Evolutionary conservation across 2,113 vertebrate species (phyloP), one percentile per base, ranked within the genome.

Genomic region (Ia io): DNA sequence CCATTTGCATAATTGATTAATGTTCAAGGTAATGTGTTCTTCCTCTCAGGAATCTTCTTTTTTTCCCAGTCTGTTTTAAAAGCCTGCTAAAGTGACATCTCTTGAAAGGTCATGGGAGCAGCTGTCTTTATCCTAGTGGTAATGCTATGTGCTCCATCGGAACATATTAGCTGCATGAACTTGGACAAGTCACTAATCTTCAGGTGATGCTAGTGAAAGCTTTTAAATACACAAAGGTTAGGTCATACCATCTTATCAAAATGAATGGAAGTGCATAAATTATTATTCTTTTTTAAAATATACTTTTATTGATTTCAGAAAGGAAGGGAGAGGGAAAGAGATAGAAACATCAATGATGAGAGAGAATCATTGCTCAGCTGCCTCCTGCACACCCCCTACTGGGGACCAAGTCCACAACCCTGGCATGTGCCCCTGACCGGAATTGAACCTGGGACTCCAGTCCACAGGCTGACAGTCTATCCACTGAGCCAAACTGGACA

Each of bases 1-100:
- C 84, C 0, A 90, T 42, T 96, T 25, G 0, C 76, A 79, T 93
- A 95, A 95, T 86, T 97, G 85, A 98, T 78, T 97, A 90, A 70
- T 96, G 59, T 89, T 90, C 93, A 87, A 76, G 79, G 22, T 84
- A 96, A 35, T 13, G 79, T 69, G 51, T 53, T 95, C 1, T 87
- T 49, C 65, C 59, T 71, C 94, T 94, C 23, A 85, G 5, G 74
- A 93, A 88, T 83, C 9, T 35, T 94, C 95, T 92, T 71, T 42
- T 13, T 85, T 9, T 32, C 67, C 51, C 35, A 70, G 23, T 92
- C 59, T 96, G 28, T 69, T 90, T 92, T 78, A 94, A 91, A 95
- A 74, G 44, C 30, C 70, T 84, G 44, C 51, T 92, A 71, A 95
- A 93, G 35, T 90, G 53, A 63, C 35, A 87, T 77, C 86, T 79